A percentile compares a stretch with the other conserved stretches of the same genome.
Conservation (phyloP, 2,888 invertebrate genomes). For the Drosophila atroscutellata region DNA sequence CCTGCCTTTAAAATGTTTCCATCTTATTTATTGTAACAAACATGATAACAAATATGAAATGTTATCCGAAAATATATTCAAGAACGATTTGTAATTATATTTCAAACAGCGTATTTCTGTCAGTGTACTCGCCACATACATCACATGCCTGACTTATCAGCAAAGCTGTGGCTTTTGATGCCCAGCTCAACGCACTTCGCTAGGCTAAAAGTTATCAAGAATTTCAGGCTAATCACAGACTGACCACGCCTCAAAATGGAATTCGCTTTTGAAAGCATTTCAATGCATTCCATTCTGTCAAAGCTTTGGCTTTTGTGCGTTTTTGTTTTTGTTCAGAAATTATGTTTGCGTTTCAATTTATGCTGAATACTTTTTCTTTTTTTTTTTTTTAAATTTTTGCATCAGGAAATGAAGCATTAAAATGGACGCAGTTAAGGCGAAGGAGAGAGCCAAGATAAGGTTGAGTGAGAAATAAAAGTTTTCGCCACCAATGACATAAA, state of each 20-base stretch:
- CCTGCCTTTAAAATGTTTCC: background rate
- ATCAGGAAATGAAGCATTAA: conserved; percentile 51
- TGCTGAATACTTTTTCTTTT: background rate
- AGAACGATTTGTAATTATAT: background rate
- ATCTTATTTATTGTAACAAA: background rate
- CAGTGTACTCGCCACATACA: background rate
- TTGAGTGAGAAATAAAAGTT: conserved; percentile 17
- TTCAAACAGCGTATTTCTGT: background rate
- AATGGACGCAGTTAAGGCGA: conserved; percentile 28
- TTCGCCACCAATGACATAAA: conserved; percentile 59
- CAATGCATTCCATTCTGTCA: conserved; percentile 10
- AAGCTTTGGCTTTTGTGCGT: background rate
- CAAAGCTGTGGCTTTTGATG: conserved; percentile 3
- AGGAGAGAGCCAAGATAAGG: background rate
- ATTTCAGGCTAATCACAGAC: conserved; percentile 14
- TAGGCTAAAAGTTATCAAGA: conserved; percentile 19
- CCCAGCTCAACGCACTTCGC: conserved; percentile 4
- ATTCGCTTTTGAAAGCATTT: conserved; percentile 23
- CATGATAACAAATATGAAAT: background rate
- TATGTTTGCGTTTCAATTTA: conserved; percentile 15
- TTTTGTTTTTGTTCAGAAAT: conserved; percentile 12
- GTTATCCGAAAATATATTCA: background rate
- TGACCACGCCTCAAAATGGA: conserved; percentile 26
- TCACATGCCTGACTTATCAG: conserved; percentile 20
- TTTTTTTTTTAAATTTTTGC: conserved; percentile 33